A percentile compares a stretch with the other conserved stretches of the same genome.
Conservation (phyloP, 2,888 invertebrate species). For the Tipula lateralis region DNA sequence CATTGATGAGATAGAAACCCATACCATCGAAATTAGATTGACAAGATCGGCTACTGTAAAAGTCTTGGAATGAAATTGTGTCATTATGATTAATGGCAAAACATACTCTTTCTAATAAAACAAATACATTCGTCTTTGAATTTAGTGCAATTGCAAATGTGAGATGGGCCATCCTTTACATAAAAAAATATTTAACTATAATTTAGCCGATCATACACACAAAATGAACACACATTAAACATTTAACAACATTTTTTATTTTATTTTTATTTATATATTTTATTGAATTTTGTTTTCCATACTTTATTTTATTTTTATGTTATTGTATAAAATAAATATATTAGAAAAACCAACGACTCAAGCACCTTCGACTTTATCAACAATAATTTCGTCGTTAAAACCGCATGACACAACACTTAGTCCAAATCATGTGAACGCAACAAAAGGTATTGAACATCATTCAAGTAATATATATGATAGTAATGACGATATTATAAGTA, state of each 20-base stretch:
- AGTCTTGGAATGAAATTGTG: too few species aligned
- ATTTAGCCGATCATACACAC: neutral
- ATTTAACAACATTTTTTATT: constrained; percentile 37
- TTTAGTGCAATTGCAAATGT: too few species aligned
- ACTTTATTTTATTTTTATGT: neutral
- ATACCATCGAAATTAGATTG: too few species aligned
- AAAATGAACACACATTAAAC: neutral
- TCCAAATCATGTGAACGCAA: constrained; percentile 26
- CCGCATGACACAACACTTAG: neutral
- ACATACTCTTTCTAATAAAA: neutral
- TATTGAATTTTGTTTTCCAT: neutral
- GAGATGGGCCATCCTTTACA: too few species aligned
- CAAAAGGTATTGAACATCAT: constrained; percentile 31
- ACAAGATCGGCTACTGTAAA: too few species aligned
- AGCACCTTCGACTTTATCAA: constrained; percentile 36
- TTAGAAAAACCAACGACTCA: constrained; percentile 44
- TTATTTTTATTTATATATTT: constrained; percentile 42
- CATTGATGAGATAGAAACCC: too few species aligned
- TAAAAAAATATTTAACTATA: neutral
- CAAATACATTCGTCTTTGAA: neutral
- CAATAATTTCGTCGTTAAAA: constrained; percentile 29
- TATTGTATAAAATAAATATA: neutral
- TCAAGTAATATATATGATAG: constrained; percentile 38
- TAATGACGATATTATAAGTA: constrained; percentile 43
- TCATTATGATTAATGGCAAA: too few species aligned